These are phyloP conservation scores for Amaurobius ferox DNA, from an alignment of 2,888 invertebrate species.

Conservation along the genomic window DNA sequence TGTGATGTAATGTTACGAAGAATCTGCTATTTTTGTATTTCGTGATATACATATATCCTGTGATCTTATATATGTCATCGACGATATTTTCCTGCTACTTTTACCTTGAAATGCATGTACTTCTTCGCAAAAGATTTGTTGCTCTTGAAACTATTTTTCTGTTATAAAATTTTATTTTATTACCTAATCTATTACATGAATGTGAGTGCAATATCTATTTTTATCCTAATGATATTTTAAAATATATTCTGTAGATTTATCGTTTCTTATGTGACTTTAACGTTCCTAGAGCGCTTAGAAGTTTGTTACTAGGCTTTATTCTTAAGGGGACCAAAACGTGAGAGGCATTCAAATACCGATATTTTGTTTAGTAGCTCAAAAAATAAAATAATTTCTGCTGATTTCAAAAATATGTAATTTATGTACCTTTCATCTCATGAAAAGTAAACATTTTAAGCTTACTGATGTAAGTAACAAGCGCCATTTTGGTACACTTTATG, in stretches of 20 bases:
- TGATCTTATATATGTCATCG: constrained; percentile 26
- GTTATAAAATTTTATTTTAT: not conserved
- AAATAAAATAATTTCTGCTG: too few relatives aligned
- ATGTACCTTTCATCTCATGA: too few relatives aligned
- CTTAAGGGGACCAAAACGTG: too few relatives aligned
- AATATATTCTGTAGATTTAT: not conserved
- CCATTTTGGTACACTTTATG: too few relatives aligned
- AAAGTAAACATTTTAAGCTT: too few relatives aligned
- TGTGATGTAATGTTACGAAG: not conserved
- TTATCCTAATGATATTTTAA: not conserved
- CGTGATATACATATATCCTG: constrained; percentile 27
- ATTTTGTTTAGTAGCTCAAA: too few relatives aligned
- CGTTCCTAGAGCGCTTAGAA: too few relatives aligned
- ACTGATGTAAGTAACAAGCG: too few relatives aligned
- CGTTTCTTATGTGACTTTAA: not conserved
- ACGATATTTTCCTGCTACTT: constrained; percentile 2
- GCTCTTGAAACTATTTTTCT: not conserved
- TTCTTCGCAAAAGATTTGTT: not conserved
- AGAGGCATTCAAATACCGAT: too few relatives aligned
- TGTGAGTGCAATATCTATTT: constrained; percentile 9
- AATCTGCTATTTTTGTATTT: constrained; percentile 52
- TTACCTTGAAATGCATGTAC: not conserved
- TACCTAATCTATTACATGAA: not conserved
- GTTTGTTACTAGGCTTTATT: too few relatives aligned
- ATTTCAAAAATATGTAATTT: too few relatives aligned